These are phyloP conservation scores for Apogon hyalosoma DNA, from an alignment of 2,797 vertebrate species.

Conservation along the genomic window DNA sequence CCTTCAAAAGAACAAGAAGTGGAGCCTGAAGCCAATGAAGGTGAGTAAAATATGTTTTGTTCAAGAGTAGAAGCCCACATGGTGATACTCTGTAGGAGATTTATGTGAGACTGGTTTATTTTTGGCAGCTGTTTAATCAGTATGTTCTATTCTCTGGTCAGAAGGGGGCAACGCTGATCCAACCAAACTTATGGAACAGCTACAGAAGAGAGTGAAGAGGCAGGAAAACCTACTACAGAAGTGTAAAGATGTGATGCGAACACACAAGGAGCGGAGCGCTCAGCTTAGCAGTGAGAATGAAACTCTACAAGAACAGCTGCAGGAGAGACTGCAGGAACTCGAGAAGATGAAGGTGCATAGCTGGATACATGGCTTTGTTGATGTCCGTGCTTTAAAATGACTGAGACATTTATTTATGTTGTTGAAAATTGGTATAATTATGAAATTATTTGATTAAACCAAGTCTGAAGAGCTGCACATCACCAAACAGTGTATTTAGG, in stretches of 20 bases:
- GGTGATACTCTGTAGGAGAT: neutral
- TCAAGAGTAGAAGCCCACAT: neutral
- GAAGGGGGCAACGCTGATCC: slow-evolving; percentile 83
- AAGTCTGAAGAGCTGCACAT: slow-evolving; percentile 16
- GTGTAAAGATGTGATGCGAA: slow-evolving; percentile 89
- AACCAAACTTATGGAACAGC: slow-evolving; percentile 82
- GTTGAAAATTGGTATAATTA: slow-evolving; percentile 27
- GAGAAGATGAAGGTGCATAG: slow-evolving; percentile 94
- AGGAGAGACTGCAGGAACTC: slow-evolving; percentile 94
- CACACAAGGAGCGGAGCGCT: slow-evolving; percentile 87
- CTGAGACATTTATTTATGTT: too few species aligned
- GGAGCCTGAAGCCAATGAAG: slow-evolving; percentile 69
- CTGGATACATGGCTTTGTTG: neutral
- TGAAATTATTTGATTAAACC: slow-evolving; percentile 47
- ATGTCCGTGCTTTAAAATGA: neutral
- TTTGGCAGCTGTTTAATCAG: neutral
- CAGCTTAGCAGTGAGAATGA: slow-evolving; percentile 93
- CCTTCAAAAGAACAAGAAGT: slow-evolving; percentile 73
- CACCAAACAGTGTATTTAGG: slow-evolving; percentile 36
- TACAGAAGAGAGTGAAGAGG: slow-evolving; percentile 89
- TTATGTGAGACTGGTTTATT: neutral
- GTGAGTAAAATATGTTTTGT: slow-evolving; percentile 44
- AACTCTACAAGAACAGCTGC: slow-evolving; percentile 93
- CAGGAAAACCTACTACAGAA: slow-evolving; percentile 94
- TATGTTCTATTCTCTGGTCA: slow-evolving; percentile 59